Conservation (phyloP, 1,140 invertebrate species). For the Cecropterus lyciades region DNA sequence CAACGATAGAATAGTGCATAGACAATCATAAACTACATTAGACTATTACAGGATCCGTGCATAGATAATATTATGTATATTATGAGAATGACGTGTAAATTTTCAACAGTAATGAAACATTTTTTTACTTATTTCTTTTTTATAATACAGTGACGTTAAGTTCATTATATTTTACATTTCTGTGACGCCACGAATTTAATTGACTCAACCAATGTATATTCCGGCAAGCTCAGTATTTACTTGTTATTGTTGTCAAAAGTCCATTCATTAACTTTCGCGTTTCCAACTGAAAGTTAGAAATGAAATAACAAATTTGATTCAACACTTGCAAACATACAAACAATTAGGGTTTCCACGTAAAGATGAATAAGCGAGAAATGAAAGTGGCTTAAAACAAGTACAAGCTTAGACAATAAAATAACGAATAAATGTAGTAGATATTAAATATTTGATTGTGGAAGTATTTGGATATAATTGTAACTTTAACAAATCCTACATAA, state of each 20-base stretch:
- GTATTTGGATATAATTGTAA: background rate
- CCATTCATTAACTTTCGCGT: background rate
- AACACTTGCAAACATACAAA: background rate
- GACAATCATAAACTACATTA: no score
- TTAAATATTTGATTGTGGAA: no score
- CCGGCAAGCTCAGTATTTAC: background rate
- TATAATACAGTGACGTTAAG: no score
- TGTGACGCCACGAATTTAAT: background rate
- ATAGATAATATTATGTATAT: no score
- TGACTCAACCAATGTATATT: background rate
- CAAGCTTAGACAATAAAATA: constrained; percentile 1
- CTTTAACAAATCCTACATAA: background rate
- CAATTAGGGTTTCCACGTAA: background rate
- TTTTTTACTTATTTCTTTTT: no score
- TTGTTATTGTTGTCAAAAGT: constrained; percentile 6
- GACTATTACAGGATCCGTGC: no score
- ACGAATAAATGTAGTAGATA: no score
- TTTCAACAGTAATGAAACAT: no score
- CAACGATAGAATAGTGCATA: no score
- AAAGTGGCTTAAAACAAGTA: background rate
- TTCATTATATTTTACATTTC: no score
- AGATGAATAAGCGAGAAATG: background rate
- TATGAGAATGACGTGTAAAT: no score
- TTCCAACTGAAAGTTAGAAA: background rate
- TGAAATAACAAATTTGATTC: background rate